Conservation (phyloP, 1,140 invertebrate species). For the Coptotermes formosanus region DNA sequence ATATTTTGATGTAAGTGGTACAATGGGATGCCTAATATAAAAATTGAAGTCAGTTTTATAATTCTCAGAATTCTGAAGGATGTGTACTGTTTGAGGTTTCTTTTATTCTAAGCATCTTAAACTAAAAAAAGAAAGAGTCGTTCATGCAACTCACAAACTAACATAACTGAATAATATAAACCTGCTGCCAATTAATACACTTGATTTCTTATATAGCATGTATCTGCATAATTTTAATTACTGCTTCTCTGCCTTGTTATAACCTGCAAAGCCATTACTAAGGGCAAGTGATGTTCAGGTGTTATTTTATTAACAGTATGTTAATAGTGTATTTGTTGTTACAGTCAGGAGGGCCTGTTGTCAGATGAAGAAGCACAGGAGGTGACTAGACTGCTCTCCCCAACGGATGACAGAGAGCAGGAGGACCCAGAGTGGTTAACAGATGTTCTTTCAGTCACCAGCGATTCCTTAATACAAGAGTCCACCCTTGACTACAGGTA, state of each 20-base stretch:
- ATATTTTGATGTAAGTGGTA: no score
- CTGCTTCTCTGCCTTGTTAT: neutral
- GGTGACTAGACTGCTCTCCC: constrained; percentile 73
- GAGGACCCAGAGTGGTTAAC: constrained; percentile 57
- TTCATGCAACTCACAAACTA: no score
- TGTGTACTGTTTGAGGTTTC: no score
- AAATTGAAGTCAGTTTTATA: no score
- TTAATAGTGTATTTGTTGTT: neutral
- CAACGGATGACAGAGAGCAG: constrained; percentile 46
- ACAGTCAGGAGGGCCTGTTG: constrained; percentile 71
- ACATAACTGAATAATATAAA: neutral
- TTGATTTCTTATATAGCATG: neutral
- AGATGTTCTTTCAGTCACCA: constrained; percentile 55
- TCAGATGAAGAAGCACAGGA: constrained; percentile 85
- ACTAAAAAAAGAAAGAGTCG: no score
- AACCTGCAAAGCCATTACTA: neutral
- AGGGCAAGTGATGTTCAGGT: neutral
- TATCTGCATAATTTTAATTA: neutral
- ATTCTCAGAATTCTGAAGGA: no score
- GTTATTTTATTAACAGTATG: neutral
- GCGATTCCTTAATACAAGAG: constrained; percentile 50
- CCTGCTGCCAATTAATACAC: neutral
- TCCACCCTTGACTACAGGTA: constrained; percentile 52
- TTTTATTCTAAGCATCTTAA: no score
- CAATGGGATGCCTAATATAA: no score